Evolutionary conservation across 2,113 vertebrate genomes (phyloP).

Genomic region (Smithornis capensis): DNA sequence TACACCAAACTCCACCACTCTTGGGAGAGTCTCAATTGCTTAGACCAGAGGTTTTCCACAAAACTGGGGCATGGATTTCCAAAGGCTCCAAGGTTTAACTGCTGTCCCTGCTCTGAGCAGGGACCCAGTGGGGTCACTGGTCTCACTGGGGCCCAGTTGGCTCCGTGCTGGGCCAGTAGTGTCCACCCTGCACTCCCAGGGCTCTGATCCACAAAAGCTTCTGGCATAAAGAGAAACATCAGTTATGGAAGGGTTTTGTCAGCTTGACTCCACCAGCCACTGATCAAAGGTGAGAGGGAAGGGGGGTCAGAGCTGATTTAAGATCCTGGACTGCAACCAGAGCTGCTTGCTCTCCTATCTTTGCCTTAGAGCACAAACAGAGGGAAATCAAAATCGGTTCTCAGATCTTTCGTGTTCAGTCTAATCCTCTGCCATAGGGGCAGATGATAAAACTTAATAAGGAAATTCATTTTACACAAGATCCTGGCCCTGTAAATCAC

Average conservation of each 20-base stretch:
- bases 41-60: not conserved
- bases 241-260: not conserved
- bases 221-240: not conserved
- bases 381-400: not conserved
- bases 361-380: not conserved
- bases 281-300: not conserved
- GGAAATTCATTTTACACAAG: not conserved
- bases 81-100: not conserved
- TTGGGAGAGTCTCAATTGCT: not conserved
- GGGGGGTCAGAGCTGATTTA: not conserved
- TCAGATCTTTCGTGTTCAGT: not conserved
- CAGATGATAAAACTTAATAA: not conserved
- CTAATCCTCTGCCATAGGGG: not conserved
- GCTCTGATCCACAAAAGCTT: not conserved
- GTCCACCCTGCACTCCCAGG: not conserved
- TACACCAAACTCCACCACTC: not conserved
- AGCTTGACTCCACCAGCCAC: not conserved
- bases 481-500: not conserved
- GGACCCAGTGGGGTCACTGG: not conserved
- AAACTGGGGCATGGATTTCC: not conserved
- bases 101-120: not conserved
- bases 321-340: not conserved
- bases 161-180: not conserved
- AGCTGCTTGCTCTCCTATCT: not conserved
- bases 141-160: not conserved